These are phyloP conservation scores for Thyatira batis DNA, from an alignment of 2,888 invertebrate species.

Conservation along the genomic window DNA sequence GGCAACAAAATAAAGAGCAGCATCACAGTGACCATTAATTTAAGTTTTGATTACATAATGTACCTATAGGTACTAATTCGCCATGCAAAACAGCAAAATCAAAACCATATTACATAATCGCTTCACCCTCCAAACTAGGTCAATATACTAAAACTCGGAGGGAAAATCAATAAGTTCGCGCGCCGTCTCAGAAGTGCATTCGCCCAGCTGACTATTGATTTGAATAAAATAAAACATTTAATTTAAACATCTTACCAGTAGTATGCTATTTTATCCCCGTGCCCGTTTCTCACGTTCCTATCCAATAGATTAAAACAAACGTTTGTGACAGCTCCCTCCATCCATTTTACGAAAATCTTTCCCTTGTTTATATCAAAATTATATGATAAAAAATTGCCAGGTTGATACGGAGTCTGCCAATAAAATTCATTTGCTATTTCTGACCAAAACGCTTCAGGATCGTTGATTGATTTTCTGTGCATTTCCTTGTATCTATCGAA, in stretches of 20 bases:
- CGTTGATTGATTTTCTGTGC: slow-evolving; percentile 92
- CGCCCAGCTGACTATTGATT: slow-evolving; percentile 73
- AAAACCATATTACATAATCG: slow-evolving; percentile 8
- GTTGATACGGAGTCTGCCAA: slow-evolving; percentile 91
- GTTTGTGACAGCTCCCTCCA: slow-evolving; percentile 97
- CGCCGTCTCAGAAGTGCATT: slow-evolving; percentile 62
- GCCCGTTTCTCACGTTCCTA: slow-evolving; percentile 92
- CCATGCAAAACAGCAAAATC: neutral
- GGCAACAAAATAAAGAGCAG: too few species aligned
- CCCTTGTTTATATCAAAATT: slow-evolving; percentile 96
- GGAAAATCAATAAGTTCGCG: slow-evolving; percentile 73
- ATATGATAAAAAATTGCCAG: slow-evolving; percentile 91
- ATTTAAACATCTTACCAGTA: slow-evolving; percentile 90
- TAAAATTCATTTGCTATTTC: slow-evolving; percentile 96
- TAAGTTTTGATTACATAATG: neutral
- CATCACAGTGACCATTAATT: too few species aligned
- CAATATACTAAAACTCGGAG: neutral
- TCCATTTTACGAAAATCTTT: slow-evolving; percentile 95
- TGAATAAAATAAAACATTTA: slow-evolving; percentile 30
- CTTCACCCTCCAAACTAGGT: slow-evolving; percentile 9
- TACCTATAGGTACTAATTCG: neutral
- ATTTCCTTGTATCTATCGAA: slow-evolving; percentile 90
- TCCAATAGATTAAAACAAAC: slow-evolving; percentile 98
- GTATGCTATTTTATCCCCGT: slow-evolving; percentile 95
- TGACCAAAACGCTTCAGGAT: slow-evolving; percentile 96